Conservation (phyloP, 2,888 invertebrate species). For the Tupiocoris notatus region DNA sequence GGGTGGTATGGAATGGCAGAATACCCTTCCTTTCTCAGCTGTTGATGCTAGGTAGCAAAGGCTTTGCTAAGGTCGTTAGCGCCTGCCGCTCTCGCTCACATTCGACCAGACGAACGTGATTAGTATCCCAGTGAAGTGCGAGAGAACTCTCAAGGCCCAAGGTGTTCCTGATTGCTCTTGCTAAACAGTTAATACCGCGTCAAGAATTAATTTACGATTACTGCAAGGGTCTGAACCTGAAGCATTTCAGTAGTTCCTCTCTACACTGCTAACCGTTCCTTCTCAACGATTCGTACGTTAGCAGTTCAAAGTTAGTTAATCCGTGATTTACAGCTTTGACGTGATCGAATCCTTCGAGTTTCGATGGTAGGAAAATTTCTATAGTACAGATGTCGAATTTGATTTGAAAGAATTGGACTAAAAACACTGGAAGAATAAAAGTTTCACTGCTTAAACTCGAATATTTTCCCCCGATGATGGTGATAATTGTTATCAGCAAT, state of each 20-base stretch:
- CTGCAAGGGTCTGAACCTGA: background rate
- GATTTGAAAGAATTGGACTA: too few relatives aligned
- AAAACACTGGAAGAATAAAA: too few relatives aligned
- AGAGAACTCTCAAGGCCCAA: slow-evolving; percentile 1
- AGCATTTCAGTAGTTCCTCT: background rate
- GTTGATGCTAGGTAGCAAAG: background rate
- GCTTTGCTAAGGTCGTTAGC: background rate
- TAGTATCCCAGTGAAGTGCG: background rate
- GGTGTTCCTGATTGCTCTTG: slow-evolving; percentile 28
- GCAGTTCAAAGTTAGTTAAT: background rate
- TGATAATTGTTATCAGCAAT: too few relatives aligned
- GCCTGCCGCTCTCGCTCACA: background rate
- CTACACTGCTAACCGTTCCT: background rate
- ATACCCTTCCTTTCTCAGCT: background rate
- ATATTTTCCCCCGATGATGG: too few relatives aligned
- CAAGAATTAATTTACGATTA: slow-evolving; percentile 29
- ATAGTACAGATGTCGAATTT: too few relatives aligned
- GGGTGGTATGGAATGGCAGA: background rate
- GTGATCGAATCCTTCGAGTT: too few relatives aligned
- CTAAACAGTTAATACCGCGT: slow-evolving; percentile 29
- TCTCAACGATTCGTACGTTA: background rate
- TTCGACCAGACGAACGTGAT: background rate
- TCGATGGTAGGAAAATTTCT: too few relatives aligned
- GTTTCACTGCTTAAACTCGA: too few relatives aligned
- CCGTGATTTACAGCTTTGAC: background rate